These are phyloP conservation scores for human DNA, from an alignment of 2,113 vertebrate genomes.

Conservation along the genomic window DNA sequence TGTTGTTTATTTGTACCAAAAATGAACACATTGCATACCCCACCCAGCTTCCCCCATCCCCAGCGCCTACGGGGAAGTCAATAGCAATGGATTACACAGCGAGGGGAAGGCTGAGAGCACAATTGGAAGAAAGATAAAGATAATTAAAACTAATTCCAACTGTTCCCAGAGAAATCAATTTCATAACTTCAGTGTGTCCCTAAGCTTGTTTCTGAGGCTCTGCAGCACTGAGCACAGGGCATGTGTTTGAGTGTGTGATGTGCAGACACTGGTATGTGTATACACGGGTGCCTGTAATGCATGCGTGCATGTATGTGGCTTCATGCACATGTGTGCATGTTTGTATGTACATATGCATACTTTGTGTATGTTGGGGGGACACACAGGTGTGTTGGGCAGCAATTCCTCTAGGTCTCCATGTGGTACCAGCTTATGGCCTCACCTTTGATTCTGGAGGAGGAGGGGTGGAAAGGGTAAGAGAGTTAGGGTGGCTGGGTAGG, in stretches of 20 bases:
- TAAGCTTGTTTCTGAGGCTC: conserved; percentile 54
- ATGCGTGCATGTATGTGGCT: no score
- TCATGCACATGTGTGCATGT: fast-evolving
- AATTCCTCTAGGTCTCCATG: not conserved
- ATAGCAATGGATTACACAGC: conserved; percentile 73
- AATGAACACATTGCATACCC: not conserved
- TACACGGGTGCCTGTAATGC: fast-evolving
- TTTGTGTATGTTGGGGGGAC: not conserved
- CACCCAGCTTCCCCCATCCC: not conserved
- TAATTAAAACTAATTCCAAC: conserved; percentile 81
- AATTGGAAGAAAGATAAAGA: conserved; percentile 81
- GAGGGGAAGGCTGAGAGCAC: conserved; percentile 65
- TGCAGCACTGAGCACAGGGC: not conserved
- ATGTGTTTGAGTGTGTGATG: fast-evolving
- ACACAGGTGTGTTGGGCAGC: not conserved
- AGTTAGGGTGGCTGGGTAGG: not conserved
- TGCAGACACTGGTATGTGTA: not conserved
- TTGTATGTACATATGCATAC: not conserved
- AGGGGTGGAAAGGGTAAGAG: not conserved
- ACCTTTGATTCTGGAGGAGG: not conserved
- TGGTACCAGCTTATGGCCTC: not conserved
- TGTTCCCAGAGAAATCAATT: conserved; percentile 79
- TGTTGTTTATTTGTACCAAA: conserved; percentile 54
- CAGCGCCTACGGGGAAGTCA: conserved; percentile 52
- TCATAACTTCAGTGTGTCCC: conserved; percentile 69